phyloP scores from a whole-genome alignment of 2,797 vertebrate species.

The Naso thynnoides region DNA sequence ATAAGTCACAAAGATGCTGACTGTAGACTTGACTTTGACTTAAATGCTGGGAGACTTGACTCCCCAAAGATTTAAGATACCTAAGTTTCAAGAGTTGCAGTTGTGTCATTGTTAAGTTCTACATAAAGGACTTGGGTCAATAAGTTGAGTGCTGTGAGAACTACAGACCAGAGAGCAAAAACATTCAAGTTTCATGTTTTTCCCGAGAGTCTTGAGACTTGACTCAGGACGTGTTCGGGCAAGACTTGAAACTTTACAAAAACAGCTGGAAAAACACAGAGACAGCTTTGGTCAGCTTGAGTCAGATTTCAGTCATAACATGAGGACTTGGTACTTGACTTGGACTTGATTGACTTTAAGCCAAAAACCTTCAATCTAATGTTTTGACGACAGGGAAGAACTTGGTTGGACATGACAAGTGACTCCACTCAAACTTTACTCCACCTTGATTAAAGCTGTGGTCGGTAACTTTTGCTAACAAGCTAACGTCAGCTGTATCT shows the following conservation, averaged over 20 bases:
- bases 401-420: neutral
- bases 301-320: neutral
- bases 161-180: too few relatives aligned
- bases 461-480: too few relatives aligned
- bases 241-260: too few relatives aligned
- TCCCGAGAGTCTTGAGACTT: too few relatives aligned
- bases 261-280: neutral
- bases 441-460: too few relatives aligned
- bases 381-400: neutral
- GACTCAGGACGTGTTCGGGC: too few relatives aligned
- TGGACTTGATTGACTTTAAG: neutral
- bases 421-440: neutral
- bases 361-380: neutral
- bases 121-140: too few relatives aligned
- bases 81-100: neutral
- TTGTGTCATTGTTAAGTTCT: neutral
- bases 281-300: neutral
- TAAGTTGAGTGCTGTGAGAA: too few relatives aligned
- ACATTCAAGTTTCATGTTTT: too few relatives aligned
- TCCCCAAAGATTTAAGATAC: neutral
- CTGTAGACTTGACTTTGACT: neutral
- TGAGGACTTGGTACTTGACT: neutral
- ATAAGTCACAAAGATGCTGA: neutral
- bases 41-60: neutral
- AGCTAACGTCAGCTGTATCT: too few relatives aligned